Conservation (phyloP, 1,140 invertebrate species). For the Bombus breviceps region DNA sequence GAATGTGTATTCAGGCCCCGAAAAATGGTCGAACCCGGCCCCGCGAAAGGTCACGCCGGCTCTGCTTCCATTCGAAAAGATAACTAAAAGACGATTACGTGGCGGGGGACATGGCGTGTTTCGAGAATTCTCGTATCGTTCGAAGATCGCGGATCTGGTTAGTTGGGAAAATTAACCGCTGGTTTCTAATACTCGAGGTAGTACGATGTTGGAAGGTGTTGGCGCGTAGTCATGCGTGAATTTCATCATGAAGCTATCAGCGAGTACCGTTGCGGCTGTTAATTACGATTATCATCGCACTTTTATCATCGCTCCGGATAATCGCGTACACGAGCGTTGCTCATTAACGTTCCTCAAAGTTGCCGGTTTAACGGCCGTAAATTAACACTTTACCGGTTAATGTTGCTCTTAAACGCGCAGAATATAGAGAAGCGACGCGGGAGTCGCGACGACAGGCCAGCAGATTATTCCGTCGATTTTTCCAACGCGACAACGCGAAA, state of each 20-base stretch:
- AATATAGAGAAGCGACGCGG: background rate
- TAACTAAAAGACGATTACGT: too few species aligned
- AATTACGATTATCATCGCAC: background rate
- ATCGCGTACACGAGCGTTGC: background rate
- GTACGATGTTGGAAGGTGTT: too few species aligned
- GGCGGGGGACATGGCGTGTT: background rate
- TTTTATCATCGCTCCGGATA: background rate
- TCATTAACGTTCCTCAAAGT: background rate
- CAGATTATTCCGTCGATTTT: background rate
- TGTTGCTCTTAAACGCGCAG: background rate
- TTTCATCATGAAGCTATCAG: background rate
- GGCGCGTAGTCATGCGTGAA: background rate
- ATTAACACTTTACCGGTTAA: background rate
- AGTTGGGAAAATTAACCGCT: background rate
- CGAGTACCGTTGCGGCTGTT: background rate
- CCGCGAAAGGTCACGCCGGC: too few species aligned
- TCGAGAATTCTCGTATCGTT: too few species aligned
- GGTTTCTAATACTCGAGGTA: background rate
- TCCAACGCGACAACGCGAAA: background rate
- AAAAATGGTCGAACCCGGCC: too few species aligned
- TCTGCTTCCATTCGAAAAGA: too few species aligned
- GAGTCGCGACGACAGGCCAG: background rate
- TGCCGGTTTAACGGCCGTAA: background rate
- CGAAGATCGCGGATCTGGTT: too few species aligned
- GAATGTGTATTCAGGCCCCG: too few species aligned